Evolutionary conservation across 2,888 invertebrate genomes (phyloP).

Genomic region (Ophioninae sp.): DNA sequence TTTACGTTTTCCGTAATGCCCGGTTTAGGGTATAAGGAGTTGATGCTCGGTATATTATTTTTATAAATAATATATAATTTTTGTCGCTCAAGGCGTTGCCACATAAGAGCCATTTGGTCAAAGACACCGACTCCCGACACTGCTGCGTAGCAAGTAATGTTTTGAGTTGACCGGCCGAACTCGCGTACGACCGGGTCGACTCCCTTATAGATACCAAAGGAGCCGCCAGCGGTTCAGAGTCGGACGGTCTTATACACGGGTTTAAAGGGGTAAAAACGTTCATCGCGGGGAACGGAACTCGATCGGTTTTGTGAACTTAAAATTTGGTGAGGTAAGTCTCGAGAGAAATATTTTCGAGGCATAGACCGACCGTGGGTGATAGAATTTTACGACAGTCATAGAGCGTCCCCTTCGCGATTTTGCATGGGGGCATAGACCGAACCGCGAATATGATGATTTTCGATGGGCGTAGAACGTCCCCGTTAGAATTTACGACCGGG

Average conservation of each 20-base stretch:
- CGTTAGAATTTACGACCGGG: too few relatives aligned
- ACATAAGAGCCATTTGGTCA: conserved; percentile 57
- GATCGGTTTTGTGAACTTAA: background rate
- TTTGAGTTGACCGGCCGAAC: too few relatives aligned
- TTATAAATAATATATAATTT: background rate
- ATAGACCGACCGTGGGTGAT: too few relatives aligned
- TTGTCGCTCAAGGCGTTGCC: conserved; percentile 40
- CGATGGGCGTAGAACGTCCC: too few relatives aligned
- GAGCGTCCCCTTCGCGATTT: too few relatives aligned
- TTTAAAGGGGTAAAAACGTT: background rate
- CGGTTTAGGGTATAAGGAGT: background rate
- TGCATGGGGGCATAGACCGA: too few relatives aligned
- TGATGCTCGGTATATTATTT: background rate
- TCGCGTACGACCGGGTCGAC: conserved; percentile 4
- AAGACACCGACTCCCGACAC: conserved; percentile 55
- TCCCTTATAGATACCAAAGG: conserved; percentile 15
- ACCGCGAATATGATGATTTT: too few relatives aligned
- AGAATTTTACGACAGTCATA: too few relatives aligned
- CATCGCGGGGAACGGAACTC: background rate
- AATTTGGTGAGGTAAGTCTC: too few relatives aligned
- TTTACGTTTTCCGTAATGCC: background rate
- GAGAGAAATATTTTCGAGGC: too few relatives aligned
- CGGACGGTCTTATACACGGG: background rate
- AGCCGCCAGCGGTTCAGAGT: conserved; percentile 5
- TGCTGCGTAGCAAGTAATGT: conserved; percentile 31